Evolutionary conservation across 2,888 invertebrate species (phyloP).

Genomic region (Lasioglossum zephyrum): DNA sequence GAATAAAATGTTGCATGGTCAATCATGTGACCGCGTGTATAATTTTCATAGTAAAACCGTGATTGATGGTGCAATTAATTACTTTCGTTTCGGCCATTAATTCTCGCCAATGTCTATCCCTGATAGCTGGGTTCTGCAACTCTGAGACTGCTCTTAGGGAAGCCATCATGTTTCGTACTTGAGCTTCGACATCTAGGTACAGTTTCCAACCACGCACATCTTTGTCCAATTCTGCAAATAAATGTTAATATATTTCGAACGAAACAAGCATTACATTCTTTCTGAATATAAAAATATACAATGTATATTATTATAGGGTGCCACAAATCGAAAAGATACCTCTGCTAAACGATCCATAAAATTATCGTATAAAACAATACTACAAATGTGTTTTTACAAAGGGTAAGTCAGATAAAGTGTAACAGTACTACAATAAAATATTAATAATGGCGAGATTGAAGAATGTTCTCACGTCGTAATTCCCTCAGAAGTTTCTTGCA

Average conservation of each 20-base stretch:
- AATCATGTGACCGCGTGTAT: no score
- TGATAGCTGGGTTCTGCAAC: slow-evolving; percentile 96
- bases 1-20: not conserved
- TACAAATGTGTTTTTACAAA: not conserved
- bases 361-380: no score
- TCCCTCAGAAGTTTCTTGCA: slow-evolving; percentile 96
- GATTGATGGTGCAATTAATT: not conserved
- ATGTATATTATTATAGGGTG: not conserved
- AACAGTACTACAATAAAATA: not conserved
- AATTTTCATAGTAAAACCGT: not conserved
- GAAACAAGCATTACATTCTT: not conserved
- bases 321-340: no score
- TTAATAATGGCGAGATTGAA: not conserved
- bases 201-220: slow-evolving; percentile 90
- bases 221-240: slow-evolving; percentile 86
- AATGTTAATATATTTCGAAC: not conserved
- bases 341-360: no score
- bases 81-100: slow-evolving; percentile 97
- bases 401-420: not conserved
- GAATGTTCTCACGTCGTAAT: slow-evolving; percentile 87
- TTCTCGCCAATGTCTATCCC: slow-evolving; percentile 97
- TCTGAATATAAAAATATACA: not conserved
- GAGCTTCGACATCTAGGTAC: slow-evolving; percentile 91
- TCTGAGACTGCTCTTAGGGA: slow-evolving; percentile 96
- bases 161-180: slow-evolving; percentile 96